Evolutionary conservation across 2,113 vertebrate species (phyloP).

Genomic region (Triplophysa tibetana): DNA sequence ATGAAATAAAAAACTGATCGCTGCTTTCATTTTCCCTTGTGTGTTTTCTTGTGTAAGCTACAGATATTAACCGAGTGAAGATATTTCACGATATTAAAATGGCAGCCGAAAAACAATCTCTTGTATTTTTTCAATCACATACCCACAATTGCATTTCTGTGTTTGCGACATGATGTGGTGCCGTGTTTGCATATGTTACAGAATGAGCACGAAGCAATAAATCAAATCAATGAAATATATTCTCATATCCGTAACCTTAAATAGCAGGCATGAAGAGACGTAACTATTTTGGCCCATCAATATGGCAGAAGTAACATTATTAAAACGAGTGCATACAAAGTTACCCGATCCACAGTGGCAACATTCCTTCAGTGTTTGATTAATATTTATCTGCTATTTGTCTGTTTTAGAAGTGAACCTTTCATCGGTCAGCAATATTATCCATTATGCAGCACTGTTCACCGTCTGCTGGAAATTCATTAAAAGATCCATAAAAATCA

Average conservation of each 20-base stretch:
- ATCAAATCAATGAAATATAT: constrained; percentile 40
- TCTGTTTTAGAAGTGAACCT: constrained; percentile 26
- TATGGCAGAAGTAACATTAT: constrained; percentile 27
- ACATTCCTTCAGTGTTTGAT: constrained; percentile 17
- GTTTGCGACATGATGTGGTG: not conserved
- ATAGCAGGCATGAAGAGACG: not conserved
- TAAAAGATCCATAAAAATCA: constrained; percentile 50
- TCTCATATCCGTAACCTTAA: not conserved
- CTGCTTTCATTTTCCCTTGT: constrained; percentile 16
- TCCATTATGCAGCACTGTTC: constrained; percentile 41
- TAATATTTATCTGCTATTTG: constrained; percentile 33
- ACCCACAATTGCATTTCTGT: constrained; percentile 30
- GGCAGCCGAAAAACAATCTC: constrained; percentile 6
- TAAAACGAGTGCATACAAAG: constrained; percentile 38
- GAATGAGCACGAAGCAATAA: constrained; percentile 44
- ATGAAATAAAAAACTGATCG: constrained; percentile 39
- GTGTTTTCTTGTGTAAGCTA: constrained; percentile 25
- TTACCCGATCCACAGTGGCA: not conserved
- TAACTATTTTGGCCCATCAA: not conserved
- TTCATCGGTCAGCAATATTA: constrained; percentile 26
- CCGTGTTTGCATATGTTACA: constrained; percentile 31
- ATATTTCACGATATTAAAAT: constrained; percentile 28
- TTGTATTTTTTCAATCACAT: not conserved
- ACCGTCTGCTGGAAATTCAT: constrained; percentile 43
- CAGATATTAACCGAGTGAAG: constrained; percentile 17